A percentile compares a stretch with the other conserved stretches of the same genome.
These are phyloP conservation scores for Neofelis nebulosa DNA, from an alignment of 2,113 vertebrate species.

Conservation along the genomic window DNA sequence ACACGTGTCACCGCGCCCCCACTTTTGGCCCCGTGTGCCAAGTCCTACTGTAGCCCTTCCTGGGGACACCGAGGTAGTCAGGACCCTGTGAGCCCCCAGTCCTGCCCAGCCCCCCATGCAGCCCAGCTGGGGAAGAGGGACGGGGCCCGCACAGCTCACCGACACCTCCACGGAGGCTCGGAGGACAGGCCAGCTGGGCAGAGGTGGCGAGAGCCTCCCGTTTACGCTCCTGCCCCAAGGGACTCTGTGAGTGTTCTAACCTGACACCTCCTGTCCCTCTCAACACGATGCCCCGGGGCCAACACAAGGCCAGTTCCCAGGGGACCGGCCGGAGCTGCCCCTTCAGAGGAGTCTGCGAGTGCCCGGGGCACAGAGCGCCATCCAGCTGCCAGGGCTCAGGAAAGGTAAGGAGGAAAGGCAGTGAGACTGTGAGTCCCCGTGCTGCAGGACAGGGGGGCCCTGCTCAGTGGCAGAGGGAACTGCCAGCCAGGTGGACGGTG, in stretches of 20 bases:
- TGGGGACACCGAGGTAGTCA: too few relatives aligned
- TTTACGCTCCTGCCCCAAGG: neutral
- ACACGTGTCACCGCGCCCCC: neutral
- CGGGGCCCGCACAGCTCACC: neutral
- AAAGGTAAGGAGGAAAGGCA: neutral
- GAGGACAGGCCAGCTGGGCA: neutral
- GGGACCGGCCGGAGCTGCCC: neutral
- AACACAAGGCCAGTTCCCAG: too few relatives aligned
- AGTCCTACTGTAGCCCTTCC: neutral
- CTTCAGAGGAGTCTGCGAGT: fast-evolving
- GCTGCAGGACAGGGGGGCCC: neutral
- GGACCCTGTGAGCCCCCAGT: neutral
- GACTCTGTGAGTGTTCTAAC: neutral
- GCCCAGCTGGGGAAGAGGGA: neutral
- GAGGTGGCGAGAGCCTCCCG: fast-evolving
- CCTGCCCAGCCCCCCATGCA: neutral
- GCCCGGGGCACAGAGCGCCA: neutral
- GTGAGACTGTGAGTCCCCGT: fast-evolving
- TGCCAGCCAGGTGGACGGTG: fast-evolving
- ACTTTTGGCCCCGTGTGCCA: neutral
- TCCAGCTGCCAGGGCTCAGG: too few relatives aligned
- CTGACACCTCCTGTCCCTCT: neutral
- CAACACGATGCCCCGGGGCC: fast-evolving
- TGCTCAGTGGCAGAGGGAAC: too few relatives aligned
- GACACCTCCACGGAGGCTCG: neutral